Conservation (phyloP, 2,888 invertebrate species). For the Trachelus troglodyta region DNA sequence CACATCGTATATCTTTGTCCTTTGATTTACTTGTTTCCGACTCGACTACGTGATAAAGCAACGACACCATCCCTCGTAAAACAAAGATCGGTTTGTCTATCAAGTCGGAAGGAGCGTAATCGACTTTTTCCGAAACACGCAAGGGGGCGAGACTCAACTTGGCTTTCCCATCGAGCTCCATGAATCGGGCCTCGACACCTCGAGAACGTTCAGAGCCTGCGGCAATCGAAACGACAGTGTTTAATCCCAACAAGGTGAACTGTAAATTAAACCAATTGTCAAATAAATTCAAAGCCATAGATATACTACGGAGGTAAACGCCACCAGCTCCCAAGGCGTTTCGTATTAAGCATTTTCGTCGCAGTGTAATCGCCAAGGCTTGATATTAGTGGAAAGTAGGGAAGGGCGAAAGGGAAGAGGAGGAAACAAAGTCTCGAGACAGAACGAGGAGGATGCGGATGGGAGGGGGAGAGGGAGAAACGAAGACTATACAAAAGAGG, state of each 20-base stretch:
- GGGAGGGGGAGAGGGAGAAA: background rate
- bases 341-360: background rate
- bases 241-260: background rate
- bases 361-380: background rate
- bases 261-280: constrained; percentile 41
- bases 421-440: background rate
- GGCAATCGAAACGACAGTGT: background rate
- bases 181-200: background rate
- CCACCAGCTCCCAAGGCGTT: background rate
- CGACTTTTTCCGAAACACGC: background rate
- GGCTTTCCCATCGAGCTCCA: background rate
- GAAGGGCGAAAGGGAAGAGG: too few species aligned
- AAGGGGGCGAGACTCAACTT: background rate
- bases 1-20: background rate
- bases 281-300: constrained; percentile 8
- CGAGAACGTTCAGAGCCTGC: background rate
- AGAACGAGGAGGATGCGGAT: background rate
- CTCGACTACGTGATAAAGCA: background rate
- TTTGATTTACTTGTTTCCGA: background rate
- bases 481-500: background rate
- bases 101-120: background rate
- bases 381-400: background rate
- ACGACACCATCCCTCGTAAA: background rate
- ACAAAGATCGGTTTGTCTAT: background rate
- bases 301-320: background rate